Evolutionary conservation across 2,888 invertebrate species (phyloP), one percentile per base, ranked within the genome.

Genomic region (Noctua janthe): DNA sequence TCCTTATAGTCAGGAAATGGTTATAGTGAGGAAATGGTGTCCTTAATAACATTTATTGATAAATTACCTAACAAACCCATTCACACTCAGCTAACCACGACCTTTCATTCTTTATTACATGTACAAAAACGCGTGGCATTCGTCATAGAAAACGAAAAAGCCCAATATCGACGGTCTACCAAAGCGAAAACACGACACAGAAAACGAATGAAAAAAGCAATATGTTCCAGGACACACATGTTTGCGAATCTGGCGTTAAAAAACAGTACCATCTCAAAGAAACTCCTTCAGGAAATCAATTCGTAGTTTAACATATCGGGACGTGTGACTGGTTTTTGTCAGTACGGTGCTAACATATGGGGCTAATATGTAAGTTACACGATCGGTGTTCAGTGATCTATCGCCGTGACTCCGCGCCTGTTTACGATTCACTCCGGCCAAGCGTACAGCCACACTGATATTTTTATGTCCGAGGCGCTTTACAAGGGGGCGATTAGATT

Each of bases 191-290:
- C 93, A 92, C 93, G 92, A 91, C 90, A 90, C 92, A 94, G 92
- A 93, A 94, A 95, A 93, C 93, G 94, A 93, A 93, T 93, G 94
- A 95, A 94, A 95, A 95, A 95, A 94, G 94, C 95, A 96, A 96
- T 96, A 96, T 94, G 93, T 94, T 93, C 90, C 90, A 87, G 82
- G 90, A 91, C 93, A 89, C 94, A 94, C 92, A 91, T 95, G 95
- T 95, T 95, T 94, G 95, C 92, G 91, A 93, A 93, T 92, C 92
- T 92, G 86, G 89, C 91, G 93, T 94, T 94, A 94, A 95, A 95
- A 89, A 94, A 94, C 92, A 93, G 92, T 91, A 91, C 89, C 89
- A 90, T 92, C 92, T 93, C 94, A 93, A 93, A 94, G 93, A 92
- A 91, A 92, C 92, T 93, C 86, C 89, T 92, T 90, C 87, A 89